These are phyloP conservation scores for Darevskia mixta DNA, from an alignment of 2,797 vertebrate species.

Conservation along the genomic window DNA sequence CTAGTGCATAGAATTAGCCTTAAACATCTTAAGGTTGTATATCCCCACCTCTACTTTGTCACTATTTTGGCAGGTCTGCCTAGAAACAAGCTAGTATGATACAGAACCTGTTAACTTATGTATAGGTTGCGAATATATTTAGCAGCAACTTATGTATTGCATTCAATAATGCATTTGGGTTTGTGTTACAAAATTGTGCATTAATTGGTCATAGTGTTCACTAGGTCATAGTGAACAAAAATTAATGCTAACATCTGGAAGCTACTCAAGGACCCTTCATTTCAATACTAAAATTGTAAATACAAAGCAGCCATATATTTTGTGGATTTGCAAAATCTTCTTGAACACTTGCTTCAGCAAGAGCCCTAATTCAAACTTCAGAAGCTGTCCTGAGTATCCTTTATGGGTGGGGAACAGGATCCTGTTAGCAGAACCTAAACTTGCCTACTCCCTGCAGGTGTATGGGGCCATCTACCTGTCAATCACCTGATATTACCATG, in stretches of 20 bases:
- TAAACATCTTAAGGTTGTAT: neutral
- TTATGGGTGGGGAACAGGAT: neutral
- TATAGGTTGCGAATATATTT: neutral
- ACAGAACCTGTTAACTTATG: neutral
- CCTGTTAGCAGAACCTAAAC: too few species aligned
- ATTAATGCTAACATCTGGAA: neutral
- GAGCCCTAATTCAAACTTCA: neutral
- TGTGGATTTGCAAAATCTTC: neutral
- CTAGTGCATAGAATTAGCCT: neutral
- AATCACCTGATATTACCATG: too few species aligned
- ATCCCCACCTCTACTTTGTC: neutral
- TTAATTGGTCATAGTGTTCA: neutral
- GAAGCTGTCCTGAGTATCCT: neutral
- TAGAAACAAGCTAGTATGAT: neutral
- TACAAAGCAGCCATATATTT: neutral
- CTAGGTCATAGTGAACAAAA: neutral
- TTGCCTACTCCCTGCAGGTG: too few species aligned
- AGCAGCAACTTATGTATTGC: neutral
- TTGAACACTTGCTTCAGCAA: neutral
- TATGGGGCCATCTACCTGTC: too few species aligned
- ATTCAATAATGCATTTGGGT: neutral
- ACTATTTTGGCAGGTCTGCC: neutral
- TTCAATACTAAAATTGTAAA: neutral
- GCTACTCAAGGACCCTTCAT: neutral
- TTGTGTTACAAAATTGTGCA: neutral